Base-by-base conservation (phyloP, 92 coral and sea anemone genomes). In the Umimayanthus kanabou region DNA sequence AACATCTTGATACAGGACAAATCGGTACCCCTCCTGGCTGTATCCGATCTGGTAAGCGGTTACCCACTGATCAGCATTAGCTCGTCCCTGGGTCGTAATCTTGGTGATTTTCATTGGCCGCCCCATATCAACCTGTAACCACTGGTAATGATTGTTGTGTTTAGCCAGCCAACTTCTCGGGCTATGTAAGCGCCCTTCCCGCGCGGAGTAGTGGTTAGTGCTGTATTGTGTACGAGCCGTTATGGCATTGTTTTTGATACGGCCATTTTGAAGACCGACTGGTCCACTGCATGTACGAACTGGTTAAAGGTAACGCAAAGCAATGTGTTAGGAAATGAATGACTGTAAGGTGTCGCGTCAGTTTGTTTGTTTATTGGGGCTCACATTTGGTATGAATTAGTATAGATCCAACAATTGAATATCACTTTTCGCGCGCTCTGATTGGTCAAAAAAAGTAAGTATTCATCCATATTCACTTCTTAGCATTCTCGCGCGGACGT, bases 11-110 rank as follows among this genome's bases (percentile, higher is more conserved):
- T 83, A 83, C 22, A 18, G 9, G 26, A 83, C 87, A 50, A 83
- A 83, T 47, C 87, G 67, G 6, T 83, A 83, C 26, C 87, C 87
- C 40, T 69, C 43, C 55, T 83, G 87, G 16, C 87, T 83, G 65
- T 83, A 83, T 23, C 87, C 87, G 28, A 83, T 70, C 45, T 14
- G 66, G 42, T 83, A 83, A 18, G 87, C 87, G 40, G 87, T 83
- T 20, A 83, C 77, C 87, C 87, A 83, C 2, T 83, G 87, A 37
- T 83, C 87, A 23, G 87, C 87, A 23, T 83, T 83, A 70, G 77
- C 67, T 9, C 87, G 64, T 5, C 87, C 87, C 45, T 83, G 87
- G 22, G 87, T 83, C 9, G 87, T 83, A 67, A 83, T 83, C 67
- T 83, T 83, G 39, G 77, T 28, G 55, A 83, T 23, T 26, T 10